Evolutionary conservation across 2,113 vertebrate species (phyloP).

Genomic region (Urocitellus parryii): DNA sequence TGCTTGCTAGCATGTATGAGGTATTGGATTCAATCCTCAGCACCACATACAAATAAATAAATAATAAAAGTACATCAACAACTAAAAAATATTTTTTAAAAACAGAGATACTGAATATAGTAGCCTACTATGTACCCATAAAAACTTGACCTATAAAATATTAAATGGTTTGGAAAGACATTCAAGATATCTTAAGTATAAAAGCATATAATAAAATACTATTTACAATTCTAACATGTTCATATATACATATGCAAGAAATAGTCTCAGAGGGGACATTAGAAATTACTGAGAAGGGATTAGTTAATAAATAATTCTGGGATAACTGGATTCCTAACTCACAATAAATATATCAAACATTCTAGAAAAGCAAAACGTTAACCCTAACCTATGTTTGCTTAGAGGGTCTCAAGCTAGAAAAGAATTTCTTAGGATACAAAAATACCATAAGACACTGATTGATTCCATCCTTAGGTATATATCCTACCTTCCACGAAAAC

Average conservation of each 20-base stretch:
- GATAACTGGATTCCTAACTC: background rate
- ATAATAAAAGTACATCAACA: too few relatives aligned
- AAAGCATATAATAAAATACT: background rate
- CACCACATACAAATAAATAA: too few relatives aligned
- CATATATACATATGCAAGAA: background rate
- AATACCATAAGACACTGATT: background rate
- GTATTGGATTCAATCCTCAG: too few relatives aligned
- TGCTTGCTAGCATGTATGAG: too few relatives aligned
- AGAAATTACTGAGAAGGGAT: background rate
- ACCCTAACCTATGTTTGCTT: background rate
- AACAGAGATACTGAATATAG: too few relatives aligned
- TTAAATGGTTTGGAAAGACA: background rate
- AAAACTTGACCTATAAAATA: background rate
- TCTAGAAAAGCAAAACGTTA: constrained; percentile 13
- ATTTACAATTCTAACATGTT: background rate
- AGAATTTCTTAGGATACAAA: background rate
- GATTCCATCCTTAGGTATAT: background rate
- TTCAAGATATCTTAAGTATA: background rate
- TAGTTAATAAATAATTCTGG: background rate
- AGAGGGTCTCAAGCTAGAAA: background rate
- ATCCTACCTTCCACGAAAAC: too few relatives aligned
- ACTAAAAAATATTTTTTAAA: too few relatives aligned
- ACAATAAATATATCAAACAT: background rate
- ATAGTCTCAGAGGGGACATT: background rate
- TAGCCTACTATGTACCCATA: too few relatives aligned